These are phyloP conservation scores for Buathra laborator DNA, from an alignment of 2,888 invertebrate species.

Conservation along the genomic window DNA sequence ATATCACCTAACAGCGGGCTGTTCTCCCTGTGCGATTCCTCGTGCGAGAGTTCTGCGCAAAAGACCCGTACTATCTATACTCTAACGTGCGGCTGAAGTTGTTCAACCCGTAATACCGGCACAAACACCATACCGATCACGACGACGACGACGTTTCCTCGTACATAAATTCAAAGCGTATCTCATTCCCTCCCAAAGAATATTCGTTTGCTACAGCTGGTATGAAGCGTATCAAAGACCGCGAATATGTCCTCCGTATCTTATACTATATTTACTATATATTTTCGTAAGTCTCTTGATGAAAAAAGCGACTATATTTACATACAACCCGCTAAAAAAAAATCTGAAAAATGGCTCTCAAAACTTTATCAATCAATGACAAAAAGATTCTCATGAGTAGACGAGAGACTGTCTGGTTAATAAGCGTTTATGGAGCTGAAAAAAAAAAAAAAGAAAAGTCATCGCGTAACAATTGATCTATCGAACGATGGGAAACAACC, in stretches of 20 bases:
- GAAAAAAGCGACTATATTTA: not conserved
- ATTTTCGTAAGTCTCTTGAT: too few species aligned
- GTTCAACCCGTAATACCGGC: constrained; percentile 68
- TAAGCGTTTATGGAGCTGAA: constrained; percentile 19
- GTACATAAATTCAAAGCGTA: constrained; percentile 79
- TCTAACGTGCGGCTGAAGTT: constrained; percentile 74
- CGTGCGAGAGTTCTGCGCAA: constrained; percentile 15
- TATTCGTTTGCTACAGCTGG: constrained; percentile 30
- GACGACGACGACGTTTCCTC: constrained; percentile 76
- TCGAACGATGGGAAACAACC: constrained; percentile 55
- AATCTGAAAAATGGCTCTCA: constrained; percentile 30
- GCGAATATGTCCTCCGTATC: not conserved
- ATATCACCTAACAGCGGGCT: constrained; percentile 79
- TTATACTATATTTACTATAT: not conserved
- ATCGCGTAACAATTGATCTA: constrained; percentile 48
- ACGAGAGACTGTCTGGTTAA: constrained; percentile 34
- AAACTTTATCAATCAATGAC: constrained; percentile 43
- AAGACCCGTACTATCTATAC: constrained; percentile 31
- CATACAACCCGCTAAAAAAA: constrained; percentile 1
- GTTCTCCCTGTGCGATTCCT: constrained; percentile 51
- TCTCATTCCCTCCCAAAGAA: constrained; percentile 69
- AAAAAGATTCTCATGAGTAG: constrained; percentile 48
- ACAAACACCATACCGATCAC: constrained; percentile 65
- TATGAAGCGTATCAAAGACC: constrained; percentile 44
- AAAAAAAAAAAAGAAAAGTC: constrained; percentile 35